Conservation (phyloP, 2,888 invertebrate species). For the Pseudococcus viburni region DNA sequence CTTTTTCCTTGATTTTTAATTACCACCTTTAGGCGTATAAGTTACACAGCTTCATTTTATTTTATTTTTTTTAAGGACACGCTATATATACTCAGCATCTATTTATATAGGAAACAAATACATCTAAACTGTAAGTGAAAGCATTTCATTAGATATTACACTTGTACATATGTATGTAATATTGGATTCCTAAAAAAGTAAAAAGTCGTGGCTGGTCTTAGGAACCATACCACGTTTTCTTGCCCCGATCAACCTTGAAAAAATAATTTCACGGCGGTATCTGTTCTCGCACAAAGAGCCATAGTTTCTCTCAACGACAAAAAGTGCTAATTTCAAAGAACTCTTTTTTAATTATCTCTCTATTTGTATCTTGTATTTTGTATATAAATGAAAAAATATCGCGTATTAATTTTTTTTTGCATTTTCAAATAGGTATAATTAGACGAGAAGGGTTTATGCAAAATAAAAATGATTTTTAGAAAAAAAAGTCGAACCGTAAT, state of each 20-base stretch:
- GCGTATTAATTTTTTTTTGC: neutral
- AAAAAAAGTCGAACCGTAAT: conserved; percentile 17
- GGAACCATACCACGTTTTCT: neutral
- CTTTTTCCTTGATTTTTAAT: neutral
- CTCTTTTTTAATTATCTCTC: conserved; percentile 23
- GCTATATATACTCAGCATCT: neutral
- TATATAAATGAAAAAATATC: neutral
- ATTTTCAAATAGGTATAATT: conserved; percentile 12
- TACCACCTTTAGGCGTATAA: neutral
- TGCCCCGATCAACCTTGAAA: neutral
- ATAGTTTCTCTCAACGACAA: neutral
- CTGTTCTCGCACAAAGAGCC: neutral
- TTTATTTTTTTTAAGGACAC: conserved; percentile 9
- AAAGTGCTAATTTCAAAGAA: neutral
- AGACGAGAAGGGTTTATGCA: conserved; percentile 3
- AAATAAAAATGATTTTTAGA: neutral
- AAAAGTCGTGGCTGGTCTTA: conserved; percentile 26
- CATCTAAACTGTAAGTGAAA: neutral
- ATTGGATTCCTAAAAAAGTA: neutral
- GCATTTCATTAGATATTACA: neutral
- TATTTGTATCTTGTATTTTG: neutral
- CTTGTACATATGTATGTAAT: neutral
- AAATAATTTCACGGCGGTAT: neutral
- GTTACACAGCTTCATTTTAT: neutral
- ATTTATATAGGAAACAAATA: conserved; percentile 29